Percentiles rank a stretch among this genome's conserved stretches.
These are phyloP conservation scores for Aricia artaxerxes DNA, from an alignment of 2,888 invertebrate species.

Conservation along the genomic window DNA sequence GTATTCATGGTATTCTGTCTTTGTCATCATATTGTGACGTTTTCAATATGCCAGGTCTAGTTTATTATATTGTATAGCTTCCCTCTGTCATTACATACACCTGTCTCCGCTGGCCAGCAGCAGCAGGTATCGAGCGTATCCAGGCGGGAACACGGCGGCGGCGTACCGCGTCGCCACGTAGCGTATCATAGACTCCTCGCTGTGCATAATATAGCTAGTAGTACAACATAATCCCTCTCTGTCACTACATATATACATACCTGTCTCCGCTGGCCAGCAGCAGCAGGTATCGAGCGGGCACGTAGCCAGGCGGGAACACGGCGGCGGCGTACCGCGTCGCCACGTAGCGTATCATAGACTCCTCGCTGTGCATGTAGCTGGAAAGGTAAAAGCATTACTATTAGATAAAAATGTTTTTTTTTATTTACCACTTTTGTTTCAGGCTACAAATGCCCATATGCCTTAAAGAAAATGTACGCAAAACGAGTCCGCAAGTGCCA, in stretches of 20 bases:
- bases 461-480: too few relatives aligned
- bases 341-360: conserved; percentile 89
- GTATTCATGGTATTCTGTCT: too few relatives aligned
- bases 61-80: too few relatives aligned
- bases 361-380: conserved; percentile 88
- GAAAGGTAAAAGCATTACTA: neutral
- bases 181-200: conserved; percentile 88
- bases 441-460: too few relatives aligned
- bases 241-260: conserved; percentile 66
- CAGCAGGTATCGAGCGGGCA: conserved; percentile 90
- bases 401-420: too few relatives aligned
- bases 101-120: conserved; percentile 91
- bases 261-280: conserved; percentile 91
- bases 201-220: conserved; percentile 86
- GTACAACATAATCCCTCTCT: too few relatives aligned
- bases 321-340: conserved; percentile 90
- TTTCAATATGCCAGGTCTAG: too few relatives aligned
- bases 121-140: conserved; percentile 90
- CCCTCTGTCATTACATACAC: conserved; percentile 62
- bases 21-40: too few relatives aligned
- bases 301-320: conserved; percentile 90
- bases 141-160: conserved; percentile 88
- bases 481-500: too few relatives aligned
- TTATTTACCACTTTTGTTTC: too few relatives aligned
- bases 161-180: conserved; percentile 92